These are phyloP conservation scores for Papilio xuthus DNA, from an alignment of 1,140 invertebrate genomes.

Conservation along the genomic window DNA sequence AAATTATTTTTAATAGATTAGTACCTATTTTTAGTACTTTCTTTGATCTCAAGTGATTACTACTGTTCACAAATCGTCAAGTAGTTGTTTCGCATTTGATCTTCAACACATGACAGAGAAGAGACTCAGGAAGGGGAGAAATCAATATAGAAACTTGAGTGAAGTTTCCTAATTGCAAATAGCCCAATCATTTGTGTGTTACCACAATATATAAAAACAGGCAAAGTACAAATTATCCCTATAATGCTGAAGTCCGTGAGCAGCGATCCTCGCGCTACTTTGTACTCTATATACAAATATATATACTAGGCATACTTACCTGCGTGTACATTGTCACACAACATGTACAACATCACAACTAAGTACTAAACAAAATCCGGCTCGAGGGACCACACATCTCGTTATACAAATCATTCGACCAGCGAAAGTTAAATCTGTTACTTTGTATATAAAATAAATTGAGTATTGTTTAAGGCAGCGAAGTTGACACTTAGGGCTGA, in stretches of 20 bases:
- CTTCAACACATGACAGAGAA: no score
- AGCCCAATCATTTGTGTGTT: no score
- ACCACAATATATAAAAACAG: no score
- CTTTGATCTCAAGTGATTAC: no score
- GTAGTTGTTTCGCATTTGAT: no score
- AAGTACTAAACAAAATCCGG: slow-evolving; percentile 9
- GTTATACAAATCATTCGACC: background rate
- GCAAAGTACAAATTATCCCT: no score
- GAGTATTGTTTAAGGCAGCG: background rate
- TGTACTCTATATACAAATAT: slow-evolving; percentile 34
- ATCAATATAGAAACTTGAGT: no score
- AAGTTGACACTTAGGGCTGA: background rate
- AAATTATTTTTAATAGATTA: no score
- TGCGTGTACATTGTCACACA: background rate
- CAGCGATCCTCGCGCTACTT: slow-evolving; percentile 35
- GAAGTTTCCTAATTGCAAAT: no score
- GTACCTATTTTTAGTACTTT: no score
- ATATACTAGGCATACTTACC: background rate
- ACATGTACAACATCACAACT: background rate
- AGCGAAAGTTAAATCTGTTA: background rate
- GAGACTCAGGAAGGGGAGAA: no score
- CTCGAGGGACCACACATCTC: background rate
- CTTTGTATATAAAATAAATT: background rate
- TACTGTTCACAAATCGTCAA: no score
- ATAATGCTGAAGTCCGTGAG: background rate